phyloP scores from a whole-genome alignment of 2,113 vertebrate genomes.

The Amazona vittata region DNA sequence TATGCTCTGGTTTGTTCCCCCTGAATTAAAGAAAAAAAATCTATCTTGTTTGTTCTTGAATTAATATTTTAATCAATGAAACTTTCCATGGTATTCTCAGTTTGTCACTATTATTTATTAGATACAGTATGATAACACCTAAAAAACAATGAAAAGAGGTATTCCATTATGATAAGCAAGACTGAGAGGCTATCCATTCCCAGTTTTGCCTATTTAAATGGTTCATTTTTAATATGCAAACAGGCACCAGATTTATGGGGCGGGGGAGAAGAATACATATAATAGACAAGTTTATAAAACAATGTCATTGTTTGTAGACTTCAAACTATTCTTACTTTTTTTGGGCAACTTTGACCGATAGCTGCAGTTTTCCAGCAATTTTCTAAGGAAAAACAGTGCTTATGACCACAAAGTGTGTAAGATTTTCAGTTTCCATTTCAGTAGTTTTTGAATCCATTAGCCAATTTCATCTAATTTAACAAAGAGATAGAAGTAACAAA shows the following conservation, averaged over 20 bases:
- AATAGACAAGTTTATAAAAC: neutral
- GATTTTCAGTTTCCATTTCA: neutral
- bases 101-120: constrained; percentile 47
- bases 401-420: neutral
- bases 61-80: constrained; percentile 48
- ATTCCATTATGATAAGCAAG: neutral
- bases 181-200: neutral
- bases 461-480: neutral
- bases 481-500: neutral
- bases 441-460: neutral
- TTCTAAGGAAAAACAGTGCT: neutral
- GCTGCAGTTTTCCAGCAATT: neutral
- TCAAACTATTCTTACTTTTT: neutral
- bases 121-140: neutral
- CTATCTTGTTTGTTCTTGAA: neutral
- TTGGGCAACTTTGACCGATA: neutral
- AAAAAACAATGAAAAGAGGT: neutral
- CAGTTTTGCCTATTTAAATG: neutral
- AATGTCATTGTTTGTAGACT: neutral
- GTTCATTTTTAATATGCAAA: neutral
- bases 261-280: neutral
- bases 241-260: neutral
- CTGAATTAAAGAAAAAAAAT: constrained; percentile 30
- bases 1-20: neutral
- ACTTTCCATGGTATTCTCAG: constrained; percentile 1